Evolutionary conservation across 2,888 invertebrate genomes (phyloP).

Genomic region (Nomada fucata): DNA sequence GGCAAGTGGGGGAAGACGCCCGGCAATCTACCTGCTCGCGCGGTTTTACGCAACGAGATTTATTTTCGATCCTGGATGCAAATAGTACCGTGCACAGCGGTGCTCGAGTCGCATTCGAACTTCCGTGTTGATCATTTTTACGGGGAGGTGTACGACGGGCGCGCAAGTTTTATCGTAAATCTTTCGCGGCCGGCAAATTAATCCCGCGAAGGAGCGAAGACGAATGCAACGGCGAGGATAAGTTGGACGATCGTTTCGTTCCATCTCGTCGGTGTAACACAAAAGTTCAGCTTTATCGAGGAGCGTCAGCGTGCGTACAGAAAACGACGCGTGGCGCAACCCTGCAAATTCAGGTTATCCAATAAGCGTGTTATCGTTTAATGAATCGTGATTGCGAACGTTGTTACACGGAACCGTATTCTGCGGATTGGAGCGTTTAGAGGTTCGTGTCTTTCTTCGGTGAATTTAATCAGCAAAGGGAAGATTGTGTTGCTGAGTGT

Average conservation of each 20-base stretch:
- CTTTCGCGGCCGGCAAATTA: constrained; percentile 18
- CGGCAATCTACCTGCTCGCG: background rate
- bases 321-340: background rate
- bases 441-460: too few relatives aligned
- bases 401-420: background rate
- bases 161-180: constrained; percentile 44
- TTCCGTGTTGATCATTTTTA: constrained; percentile 23
- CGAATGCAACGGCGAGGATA: constrained; percentile 25
- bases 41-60: constrained; percentile 11
- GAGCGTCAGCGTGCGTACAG: background rate
- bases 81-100: background rate
- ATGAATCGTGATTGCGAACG: constrained; percentile 23
- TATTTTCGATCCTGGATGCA: background rate
- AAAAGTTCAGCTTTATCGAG: constrained; percentile 14
- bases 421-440: too few relatives aligned
- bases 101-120: constrained; percentile 1
- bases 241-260: constrained; percentile 21
- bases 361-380: constrained; percentile 35
- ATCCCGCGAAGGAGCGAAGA: constrained; percentile 5
- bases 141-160: constrained; percentile 13
- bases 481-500: too few relatives aligned
- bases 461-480: too few relatives aligned
- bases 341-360: constrained; percentile 20
- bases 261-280: background rate
- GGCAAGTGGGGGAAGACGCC: background rate